Evolutionary conservation across 2,888 invertebrate species (phyloP).

Genomic region (Leptarthrus brevirostris): DNA sequence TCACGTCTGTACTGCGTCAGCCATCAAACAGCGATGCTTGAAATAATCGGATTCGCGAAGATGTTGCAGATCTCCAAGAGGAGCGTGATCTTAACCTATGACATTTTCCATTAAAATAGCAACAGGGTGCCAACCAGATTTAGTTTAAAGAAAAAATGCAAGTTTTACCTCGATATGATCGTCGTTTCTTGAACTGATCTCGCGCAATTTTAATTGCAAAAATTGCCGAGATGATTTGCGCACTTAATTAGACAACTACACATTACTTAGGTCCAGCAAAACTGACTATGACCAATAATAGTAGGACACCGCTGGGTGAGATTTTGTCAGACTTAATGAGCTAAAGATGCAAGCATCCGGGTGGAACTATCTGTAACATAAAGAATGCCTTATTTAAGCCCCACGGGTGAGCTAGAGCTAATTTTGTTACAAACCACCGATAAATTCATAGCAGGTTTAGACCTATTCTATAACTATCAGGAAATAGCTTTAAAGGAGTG

Average conservation of each 20-base stretch:
- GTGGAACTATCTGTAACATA: neutral
- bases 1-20: too few species aligned
- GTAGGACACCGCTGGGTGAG: neutral
- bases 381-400: neutral
- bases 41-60: too few species aligned
- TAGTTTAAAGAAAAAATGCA: neutral
- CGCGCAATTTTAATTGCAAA: neutral
- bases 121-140: neutral
- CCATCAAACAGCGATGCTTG: too few species aligned
- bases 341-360: neutral
- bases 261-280: too few species aligned
- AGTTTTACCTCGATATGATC: neutral
- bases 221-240: neutral
- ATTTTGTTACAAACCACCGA: neutral
- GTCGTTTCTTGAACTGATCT: neutral
- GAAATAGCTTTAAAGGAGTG: too few species aligned
- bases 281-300: neutral
- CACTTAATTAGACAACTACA: neutral
- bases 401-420: neutral
- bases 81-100: neutral
- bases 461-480: too few species aligned
- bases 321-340: neutral
- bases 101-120: constrained; percentile 3
- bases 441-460: too few species aligned
- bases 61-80: neutral